These are phyloP conservation scores for Phymastichus coffea DNA, from an alignment of 1,140 invertebrate genomes.

Conservation along the genomic window DNA sequence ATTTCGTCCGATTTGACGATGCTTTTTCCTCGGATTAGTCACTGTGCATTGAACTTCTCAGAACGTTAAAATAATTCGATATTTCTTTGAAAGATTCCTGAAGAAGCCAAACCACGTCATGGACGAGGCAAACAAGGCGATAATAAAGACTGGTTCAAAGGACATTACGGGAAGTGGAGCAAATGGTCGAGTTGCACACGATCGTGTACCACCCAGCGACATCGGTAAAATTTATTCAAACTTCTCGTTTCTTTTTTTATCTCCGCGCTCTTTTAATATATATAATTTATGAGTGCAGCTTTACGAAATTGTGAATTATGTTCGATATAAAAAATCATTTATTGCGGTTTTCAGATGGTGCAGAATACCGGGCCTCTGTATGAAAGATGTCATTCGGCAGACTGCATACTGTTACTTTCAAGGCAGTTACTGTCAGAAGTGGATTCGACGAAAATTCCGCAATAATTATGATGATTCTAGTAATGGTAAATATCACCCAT, in stretches of 20 bases:
- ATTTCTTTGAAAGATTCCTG: conserved; percentile 34
- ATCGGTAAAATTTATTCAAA: conserved; percentile 47
- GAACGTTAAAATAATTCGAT: not conserved
- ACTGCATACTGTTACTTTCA: conserved; percentile 83
- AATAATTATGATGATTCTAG: conserved; percentile 49
- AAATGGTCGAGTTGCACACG: conserved; percentile 64
- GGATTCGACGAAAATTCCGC: conserved; percentile 64
- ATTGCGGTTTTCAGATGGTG: conserved; percentile 63
- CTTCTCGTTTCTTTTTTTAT: conserved; percentile 1
- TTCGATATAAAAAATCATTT: not conserved
- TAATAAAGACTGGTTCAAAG: conserved; percentile 24
- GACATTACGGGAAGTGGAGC: conserved; percentile 62
- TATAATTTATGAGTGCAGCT: too few species aligned
- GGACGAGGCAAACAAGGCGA: conserved; percentile 36
- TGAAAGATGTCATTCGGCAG: conserved; percentile 72
- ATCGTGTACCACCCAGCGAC: conserved; percentile 61
- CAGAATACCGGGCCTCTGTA: conserved; percentile 71
- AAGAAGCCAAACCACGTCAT: conserved; percentile 45
- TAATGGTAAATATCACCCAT: conserved; percentile 42
- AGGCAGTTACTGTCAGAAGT: conserved; percentile 75
- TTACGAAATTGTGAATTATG: too few species aligned
- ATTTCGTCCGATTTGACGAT: too few species aligned
- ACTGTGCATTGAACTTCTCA: not conserved
- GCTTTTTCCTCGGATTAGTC: not conserved
- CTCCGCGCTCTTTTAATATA: not conserved